These are phyloP conservation scores for Grantiella picta DNA, from an alignment of 2,113 vertebrate genomes.

Conservation along the genomic window DNA sequence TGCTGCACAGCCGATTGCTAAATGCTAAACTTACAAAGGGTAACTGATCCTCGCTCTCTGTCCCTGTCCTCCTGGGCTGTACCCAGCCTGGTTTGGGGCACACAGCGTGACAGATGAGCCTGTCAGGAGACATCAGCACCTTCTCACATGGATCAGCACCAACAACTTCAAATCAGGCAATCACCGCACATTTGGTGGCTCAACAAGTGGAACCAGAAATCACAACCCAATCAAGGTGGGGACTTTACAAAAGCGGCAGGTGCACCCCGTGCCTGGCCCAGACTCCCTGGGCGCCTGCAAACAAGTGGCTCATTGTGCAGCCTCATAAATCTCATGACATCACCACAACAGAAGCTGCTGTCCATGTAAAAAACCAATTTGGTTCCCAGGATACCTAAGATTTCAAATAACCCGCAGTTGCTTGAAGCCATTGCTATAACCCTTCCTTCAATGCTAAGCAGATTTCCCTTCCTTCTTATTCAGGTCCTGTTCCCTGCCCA, in stretches of 20 bases:
- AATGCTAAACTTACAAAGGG: conserved; percentile 11
- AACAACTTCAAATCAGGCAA: not conserved
- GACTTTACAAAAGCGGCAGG: not conserved
- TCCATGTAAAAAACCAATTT: not conserved
- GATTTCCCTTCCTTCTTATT: conserved; percentile 14
- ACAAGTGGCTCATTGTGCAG: conserved; percentile 56
- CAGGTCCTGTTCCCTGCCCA: not conserved
- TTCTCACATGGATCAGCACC: not conserved
- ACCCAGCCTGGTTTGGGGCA: not conserved
- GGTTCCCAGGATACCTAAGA: conserved; percentile 58
- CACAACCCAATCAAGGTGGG: not conserved
- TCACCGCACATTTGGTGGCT: not conserved
- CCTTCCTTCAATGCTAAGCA: conserved; percentile 16
- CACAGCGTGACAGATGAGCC: not conserved
- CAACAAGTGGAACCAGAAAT: not conserved
- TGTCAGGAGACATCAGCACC: not conserved
- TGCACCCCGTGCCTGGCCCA: not conserved
- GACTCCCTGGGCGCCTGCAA: not conserved
- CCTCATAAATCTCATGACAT: conserved; percentile 29
- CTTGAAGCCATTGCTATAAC: not conserved
- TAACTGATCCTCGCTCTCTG: conserved; percentile 17
- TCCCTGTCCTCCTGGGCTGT: not conserved
- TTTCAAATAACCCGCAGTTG: conserved; percentile 17
- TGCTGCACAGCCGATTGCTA: not conserved
- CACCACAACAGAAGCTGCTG: conserved; percentile 39